These are phyloP conservation scores for Perognathus longimembris DNA, from an alignment of 2,113 vertebrate species.

Conservation along the genomic window DNA sequence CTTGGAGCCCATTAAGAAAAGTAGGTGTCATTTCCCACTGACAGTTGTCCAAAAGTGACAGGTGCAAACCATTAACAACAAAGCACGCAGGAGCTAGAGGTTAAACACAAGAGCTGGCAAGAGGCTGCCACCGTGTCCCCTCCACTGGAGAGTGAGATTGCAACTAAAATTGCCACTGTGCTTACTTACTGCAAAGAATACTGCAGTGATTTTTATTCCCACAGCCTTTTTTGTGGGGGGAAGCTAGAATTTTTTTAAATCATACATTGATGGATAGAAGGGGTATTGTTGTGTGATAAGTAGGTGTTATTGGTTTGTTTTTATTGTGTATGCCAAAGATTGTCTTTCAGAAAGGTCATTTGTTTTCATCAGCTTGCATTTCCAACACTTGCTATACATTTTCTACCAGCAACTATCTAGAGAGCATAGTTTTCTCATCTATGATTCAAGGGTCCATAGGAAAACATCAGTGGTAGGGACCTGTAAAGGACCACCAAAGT, in stretches of 20 bases:
- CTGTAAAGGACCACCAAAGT: not conserved
- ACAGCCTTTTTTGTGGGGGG: slow-evolving; percentile 41
- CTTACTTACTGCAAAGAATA: not conserved
- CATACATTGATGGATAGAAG: not conserved
- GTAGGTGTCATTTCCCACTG: not conserved
- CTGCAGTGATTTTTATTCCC: not conserved
- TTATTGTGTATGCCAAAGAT: not conserved
- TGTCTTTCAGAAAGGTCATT: slow-evolving; percentile 18
- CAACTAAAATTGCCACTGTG: not conserved
- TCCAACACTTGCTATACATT: not conserved
- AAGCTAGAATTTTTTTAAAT: not conserved
- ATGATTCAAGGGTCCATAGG: not conserved
- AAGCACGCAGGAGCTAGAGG: not conserved
- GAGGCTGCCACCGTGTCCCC: not conserved
- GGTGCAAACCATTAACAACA: not conserved
- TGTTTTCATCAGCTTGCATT: not conserved
- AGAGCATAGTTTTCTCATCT: not conserved
- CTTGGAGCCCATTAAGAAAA: not conserved
- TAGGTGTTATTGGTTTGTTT: not conserved
- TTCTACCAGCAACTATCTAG: not conserved
- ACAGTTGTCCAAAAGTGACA: not conserved
- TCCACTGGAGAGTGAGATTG: not conserved
- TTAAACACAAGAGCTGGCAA: not conserved
- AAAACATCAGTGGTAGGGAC: not conserved
- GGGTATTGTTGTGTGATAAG: not conserved